These are phyloP conservation scores for Taenaris catops DNA, from an alignment of 2,888 invertebrate species.

Conservation along the genomic window DNA sequence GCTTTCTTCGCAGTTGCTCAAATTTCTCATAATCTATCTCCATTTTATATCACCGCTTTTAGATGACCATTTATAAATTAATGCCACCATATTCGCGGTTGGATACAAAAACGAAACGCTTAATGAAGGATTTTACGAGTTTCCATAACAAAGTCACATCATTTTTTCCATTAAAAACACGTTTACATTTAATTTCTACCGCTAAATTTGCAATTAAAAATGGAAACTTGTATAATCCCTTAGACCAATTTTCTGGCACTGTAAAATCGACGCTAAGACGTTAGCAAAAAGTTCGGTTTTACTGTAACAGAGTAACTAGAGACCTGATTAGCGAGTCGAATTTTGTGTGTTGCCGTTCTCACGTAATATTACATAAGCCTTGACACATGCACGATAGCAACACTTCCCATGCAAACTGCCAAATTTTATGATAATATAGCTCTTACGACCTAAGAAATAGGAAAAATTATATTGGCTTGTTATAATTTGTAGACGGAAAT, in stretches of 20 bases:
- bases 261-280: slow-evolving; percentile 25
- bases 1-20: slow-evolving; percentile 75
- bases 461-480: slow-evolving; percentile 15
- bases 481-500: slow-evolving; percentile 26
- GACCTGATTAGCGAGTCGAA: slow-evolving; percentile 27
- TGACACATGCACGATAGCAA: slow-evolving; percentile 32
- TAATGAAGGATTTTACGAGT: slow-evolving; percentile 26
- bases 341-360: slow-evolving; percentile 31
- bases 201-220: slow-evolving; percentile 11
- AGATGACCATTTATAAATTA: slow-evolving; percentile 51
- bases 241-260: slow-evolving; percentile 22
- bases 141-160: slow-evolving; percentile 20
- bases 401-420: slow-evolving; percentile 27
- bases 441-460: slow-evolving; percentile 19
- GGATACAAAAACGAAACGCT: slow-evolving; percentile 27
- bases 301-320: slow-evolving; percentile 23
- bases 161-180: slow-evolving; percentile 14
- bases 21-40: slow-evolving; percentile 49
- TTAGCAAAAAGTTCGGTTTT: slow-evolving; percentile 25
- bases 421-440: slow-evolving; percentile 24
- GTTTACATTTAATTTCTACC: slow-evolving; percentile 12
- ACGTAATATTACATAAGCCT: slow-evolving; percentile 56
- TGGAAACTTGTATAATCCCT: slow-evolving; percentile 23
- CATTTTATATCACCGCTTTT: slow-evolving; percentile 61
- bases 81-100: slow-evolving; percentile 39